Conservation (phyloP, 2,888 invertebrate genomes). For the Lymantria monacha region DNA sequence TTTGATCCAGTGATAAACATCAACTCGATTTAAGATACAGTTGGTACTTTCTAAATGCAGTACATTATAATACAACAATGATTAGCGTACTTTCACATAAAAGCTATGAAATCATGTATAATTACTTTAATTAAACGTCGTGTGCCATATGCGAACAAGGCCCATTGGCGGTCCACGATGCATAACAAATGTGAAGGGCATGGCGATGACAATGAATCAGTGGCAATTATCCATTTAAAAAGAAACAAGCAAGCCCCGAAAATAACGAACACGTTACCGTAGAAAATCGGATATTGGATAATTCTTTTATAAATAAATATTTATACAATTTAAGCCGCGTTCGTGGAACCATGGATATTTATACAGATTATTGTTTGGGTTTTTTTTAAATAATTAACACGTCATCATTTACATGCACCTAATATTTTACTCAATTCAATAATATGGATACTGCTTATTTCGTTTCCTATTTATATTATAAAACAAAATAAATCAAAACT, state of each 20-base stretch:
- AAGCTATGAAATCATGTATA: conserved; percentile 1
- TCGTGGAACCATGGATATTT: no score
- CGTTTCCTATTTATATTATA: no score
- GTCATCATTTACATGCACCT: no score
- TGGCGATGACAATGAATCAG: conserved; percentile 5
- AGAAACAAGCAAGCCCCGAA: conserved; percentile 2
- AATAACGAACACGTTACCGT: background rate
- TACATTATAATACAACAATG: background rate
- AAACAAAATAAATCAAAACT: no score
- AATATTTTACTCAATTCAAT: no score
- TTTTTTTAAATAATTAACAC: no score
- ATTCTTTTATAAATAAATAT: background rate
- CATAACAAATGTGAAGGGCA: conserved; percentile 20
- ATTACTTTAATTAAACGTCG: background rate
- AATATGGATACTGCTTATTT: no score
- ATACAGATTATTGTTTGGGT: no score
- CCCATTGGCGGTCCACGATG: background rate
- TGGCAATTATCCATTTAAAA: conserved; percentile 5
- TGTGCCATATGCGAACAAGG: background rate
- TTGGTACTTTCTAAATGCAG: background rate
- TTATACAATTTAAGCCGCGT: no score
- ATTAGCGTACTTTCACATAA: background rate
- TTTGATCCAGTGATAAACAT: background rate
- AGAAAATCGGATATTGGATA: conserved; percentile 10
- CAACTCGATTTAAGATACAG: background rate